A percentile compares a stretch with the other conserved stretches of the same genome.
Evolutionary conservation across 2,797 vertebrate species (phyloP).

Genomic region (Leontocebus nigricollis): DNA sequence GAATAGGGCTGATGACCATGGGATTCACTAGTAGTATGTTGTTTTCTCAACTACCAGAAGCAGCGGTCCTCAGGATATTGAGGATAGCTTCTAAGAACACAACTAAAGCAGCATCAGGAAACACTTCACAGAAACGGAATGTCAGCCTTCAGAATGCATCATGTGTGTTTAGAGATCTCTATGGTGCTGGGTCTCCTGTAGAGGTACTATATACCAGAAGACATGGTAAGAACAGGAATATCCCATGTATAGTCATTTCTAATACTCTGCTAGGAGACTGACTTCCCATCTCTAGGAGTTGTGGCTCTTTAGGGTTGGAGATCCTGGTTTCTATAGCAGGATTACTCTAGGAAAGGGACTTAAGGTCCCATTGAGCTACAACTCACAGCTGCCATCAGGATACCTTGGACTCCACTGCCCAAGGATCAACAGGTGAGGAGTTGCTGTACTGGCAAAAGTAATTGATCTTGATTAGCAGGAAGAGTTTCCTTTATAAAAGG

Average conservation of each 20-base stretch:
- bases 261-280: neutral
- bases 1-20: neutral
- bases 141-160: neutral
- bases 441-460: neutral
- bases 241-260: neutral
- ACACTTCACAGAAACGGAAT: neutral
- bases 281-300: neutral
- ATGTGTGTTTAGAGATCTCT: neutral
- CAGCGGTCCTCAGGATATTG: neutral
- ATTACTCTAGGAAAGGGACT: neutral
- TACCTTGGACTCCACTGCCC: neutral
- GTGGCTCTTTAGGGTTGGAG: neutral
- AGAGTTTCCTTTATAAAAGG: neutral
- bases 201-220: neutral
- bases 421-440: neutral
- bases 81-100: neutral
- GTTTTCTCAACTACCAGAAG: neutral
- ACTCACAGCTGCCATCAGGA: neutral
- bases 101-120: neutral
- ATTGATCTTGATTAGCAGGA: neutral
- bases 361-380: neutral
- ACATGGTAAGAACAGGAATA: neutral
- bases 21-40: neutral
- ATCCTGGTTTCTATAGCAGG: neutral
- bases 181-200: neutral